Percentiles rank a stretch among this genome's conserved stretches.
These are phyloP conservation scores for Hippoglossus stenolepis DNA, from an alignment of 2,113 vertebrate genomes.

Conservation along the genomic window DNA sequence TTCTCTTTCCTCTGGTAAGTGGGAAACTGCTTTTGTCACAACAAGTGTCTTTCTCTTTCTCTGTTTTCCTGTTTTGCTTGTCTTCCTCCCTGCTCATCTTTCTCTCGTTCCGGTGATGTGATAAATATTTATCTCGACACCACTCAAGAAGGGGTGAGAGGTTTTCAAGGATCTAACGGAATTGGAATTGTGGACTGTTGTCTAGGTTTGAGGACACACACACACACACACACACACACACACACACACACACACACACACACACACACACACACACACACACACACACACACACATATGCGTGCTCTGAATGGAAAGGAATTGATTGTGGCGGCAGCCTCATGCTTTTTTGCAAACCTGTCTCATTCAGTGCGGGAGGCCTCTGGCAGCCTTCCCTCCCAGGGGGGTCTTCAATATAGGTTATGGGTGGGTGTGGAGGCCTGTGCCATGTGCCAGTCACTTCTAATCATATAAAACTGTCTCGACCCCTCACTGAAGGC, in stretches of 20 bases:
- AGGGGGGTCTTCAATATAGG: constrained; percentile 69
- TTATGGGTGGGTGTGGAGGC: constrained; percentile 65
- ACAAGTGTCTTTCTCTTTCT: constrained; percentile 44
- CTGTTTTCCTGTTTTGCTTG: constrained; percentile 12
- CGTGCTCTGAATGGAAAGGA: constrained; percentile 34
- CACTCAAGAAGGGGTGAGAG: constrained; percentile 41
- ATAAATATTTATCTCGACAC: constrained; percentile 74
- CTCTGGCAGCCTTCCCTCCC: constrained; percentile 55
- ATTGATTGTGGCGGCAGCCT: constrained; percentile 63
- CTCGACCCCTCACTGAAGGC: constrained; percentile 51
- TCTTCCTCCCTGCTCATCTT: constrained; percentile 19
- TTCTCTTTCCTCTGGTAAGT: constrained; percentile 54
- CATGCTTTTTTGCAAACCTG: constrained; percentile 63
- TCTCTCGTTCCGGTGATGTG: constrained; percentile 42
- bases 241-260: constrained; percentile 2
- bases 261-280: constrained; percentile 6
- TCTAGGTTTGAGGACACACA: constrained; percentile 12
- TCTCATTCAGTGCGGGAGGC: constrained; percentile 60
- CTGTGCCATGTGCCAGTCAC: constrained; percentile 67
- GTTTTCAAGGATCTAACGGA: constrained; percentile 54
- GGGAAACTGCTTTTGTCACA: constrained; percentile 65
- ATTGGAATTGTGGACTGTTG: constrained; percentile 59
- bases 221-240: constrained; percentile 5
- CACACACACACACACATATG: constrained; percentile 12
- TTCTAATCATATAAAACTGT: constrained; percentile 80